Base-by-base conservation (phyloP, 1,140 invertebrate species). In the Druon quercuslanigerum region DNA sequence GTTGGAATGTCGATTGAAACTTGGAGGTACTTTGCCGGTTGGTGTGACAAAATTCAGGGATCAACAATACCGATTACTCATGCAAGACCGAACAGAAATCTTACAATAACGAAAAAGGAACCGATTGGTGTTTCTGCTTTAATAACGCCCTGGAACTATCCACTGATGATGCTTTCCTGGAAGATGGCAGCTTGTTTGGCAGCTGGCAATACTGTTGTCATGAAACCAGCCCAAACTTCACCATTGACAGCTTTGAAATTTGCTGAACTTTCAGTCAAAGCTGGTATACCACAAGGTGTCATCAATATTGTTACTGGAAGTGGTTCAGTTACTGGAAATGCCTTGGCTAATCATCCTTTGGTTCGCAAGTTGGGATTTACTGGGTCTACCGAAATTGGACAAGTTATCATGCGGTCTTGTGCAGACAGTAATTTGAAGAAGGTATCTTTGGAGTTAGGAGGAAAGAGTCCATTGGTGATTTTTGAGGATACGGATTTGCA, bases 61-160 rank as follows among this genome's bases (percentile, higher is more conserved):
- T 93, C 95, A 75, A 98, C 97, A 0, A 97, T 99, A 77, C 98
- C 98, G 60, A 97, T 96, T 84, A 96, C 92, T 78, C 96, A 96
- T 66, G 97, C 98, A 0, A 91, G 98, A 74, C 98, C 98, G 1
- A 99, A 98, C 87, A 94, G 94, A 78, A 98, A 98, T 89, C 91
- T 99, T 0, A 95, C 96, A 0, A 95, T 97, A 73, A 99, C 98
- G 0, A 95, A 95, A 85, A 95, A 95, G 82, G 98, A 99, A 89
- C 97, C 98, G 0, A 96, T 99, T 76, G 94, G 95, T 0, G 98
- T 99, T 13, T 98, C 97, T 90, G 98, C 96, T 0, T 93, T 99
- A 54, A 96, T 99, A 20, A 99, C 98, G 6, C 98, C 98, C 0
- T 99, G 98, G 98, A 99, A 99, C 88, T 99, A 99, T 88, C 98